phyloP scores from a whole-genome alignment of 2,797 vertebrate genomes.

The Tokudaia tokunoshimensis region DNA sequence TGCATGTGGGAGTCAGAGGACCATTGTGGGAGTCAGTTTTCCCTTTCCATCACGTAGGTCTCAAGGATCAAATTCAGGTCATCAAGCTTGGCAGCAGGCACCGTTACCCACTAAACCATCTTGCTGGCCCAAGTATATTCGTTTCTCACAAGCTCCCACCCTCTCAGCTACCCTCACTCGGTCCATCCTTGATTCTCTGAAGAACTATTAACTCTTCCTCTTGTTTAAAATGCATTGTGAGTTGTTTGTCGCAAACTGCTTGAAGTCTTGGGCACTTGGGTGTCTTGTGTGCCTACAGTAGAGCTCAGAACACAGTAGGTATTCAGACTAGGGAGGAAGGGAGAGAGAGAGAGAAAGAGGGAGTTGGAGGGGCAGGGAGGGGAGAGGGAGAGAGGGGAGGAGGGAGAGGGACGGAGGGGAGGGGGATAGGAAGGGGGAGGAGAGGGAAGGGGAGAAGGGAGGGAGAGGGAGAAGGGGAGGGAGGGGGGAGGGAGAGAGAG shows the following conservation, averaged over 20 bases:
- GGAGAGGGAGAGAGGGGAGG: accelerated
- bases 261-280: neutral
- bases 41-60: neutral
- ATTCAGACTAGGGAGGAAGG: accelerated
- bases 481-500: accelerated
- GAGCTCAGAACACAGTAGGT: accelerated
- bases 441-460: accelerated
- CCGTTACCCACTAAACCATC: neutral
- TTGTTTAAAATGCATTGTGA: neutral
- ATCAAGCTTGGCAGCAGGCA: neutral
- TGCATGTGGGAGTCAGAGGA: neutral
- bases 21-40: neutral
- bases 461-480: accelerated
- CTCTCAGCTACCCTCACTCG: accelerated
- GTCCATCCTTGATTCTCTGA: neutral
- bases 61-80: neutral
- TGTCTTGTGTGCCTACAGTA: accelerated
- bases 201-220: neutral
- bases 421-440: accelerated
- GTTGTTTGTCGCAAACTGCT: neutral
- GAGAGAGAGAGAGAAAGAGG: too few relatives aligned
- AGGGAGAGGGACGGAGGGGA: accelerated
- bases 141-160: neutral
- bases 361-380: too few relatives aligned
- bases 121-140: neutral